Evolutionary conservation across 2,888 invertebrate species (phyloP), one percentile per base, ranked within the genome.

Genomic region (Norana najaformis): DNA sequence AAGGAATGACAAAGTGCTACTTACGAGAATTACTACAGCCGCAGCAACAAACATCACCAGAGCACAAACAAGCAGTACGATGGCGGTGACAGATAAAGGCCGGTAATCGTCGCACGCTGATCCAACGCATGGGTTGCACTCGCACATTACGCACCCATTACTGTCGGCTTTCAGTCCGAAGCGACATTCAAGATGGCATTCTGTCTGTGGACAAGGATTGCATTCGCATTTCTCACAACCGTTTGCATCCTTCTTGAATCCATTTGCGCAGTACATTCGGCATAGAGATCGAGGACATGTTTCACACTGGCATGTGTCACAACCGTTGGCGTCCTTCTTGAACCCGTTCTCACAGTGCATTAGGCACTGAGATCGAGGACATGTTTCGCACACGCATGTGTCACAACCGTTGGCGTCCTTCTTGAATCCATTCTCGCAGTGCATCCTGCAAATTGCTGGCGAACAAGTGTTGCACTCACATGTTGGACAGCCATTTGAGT

Each of bases 101-200:
- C 69, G 69, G 8, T 69, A 69, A n/a, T 69, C 69, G 69, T 69
- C 69, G 13, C 69, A 69, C 30, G 69, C 69, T 1, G 69, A 69
- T 30, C 69, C 69, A 69, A 69, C 69, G 13, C 69, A 69, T 6
- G 69, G n/a, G 8, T n/a, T 69, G n/a, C 69, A 69, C n/a, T 69
- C 69, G n/a, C 69, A 69, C 69, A 69, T 8, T 8, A n/a, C 69
- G 69, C 69, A 69, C 69, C 69, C 69, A 1, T 30, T 69, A 8
- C 69, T 69, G 69, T 69, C 69, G n/a, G 69, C n/a, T 69, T 69
- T 69, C n/a, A 30, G 69, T n/a, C 69, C 69, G n/a, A n/a, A 69
- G n/a, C n/a, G n/a, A 69, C 69, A 69, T n/a, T 13, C n/a, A 8
- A n/a, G 30, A n/a, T 30, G n/a, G 8, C 69, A 69, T n/a, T 0